Evolutionary conservation across 2,797 vertebrate genomes (phyloP).

Genomic region (Eospalax fontanierii): DNA sequence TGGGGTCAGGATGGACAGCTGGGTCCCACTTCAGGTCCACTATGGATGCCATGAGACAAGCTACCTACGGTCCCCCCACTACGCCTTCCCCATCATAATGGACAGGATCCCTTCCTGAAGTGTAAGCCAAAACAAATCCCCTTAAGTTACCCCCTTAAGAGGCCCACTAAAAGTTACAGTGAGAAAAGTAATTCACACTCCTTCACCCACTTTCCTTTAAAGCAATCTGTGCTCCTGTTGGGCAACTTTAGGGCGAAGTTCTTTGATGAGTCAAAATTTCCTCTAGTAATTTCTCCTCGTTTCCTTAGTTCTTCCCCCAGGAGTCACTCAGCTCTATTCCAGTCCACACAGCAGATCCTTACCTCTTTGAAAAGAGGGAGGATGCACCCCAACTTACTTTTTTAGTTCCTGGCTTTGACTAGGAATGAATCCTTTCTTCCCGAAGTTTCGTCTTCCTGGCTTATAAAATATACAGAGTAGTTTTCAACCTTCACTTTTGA

Average conservation of each 20-base stretch:
- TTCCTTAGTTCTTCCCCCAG: slow-evolving; percentile 8
- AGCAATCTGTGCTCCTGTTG: not conserved
- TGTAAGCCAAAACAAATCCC: not conserved
- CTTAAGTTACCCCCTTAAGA: not conserved
- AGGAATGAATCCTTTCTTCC: slow-evolving; percentile 56
- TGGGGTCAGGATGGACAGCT: not conserved
- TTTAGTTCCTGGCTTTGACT: slow-evolving; percentile 31
- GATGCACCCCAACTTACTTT: slow-evolving; percentile 5
- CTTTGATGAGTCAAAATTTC: slow-evolving; percentile 17
- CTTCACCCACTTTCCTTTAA: not conserved
- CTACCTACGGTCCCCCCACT: not conserved
- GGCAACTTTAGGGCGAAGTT: not conserved
- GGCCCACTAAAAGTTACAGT: no score
- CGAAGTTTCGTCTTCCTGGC: slow-evolving; percentile 56
- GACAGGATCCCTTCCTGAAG: not conserved
- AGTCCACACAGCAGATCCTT: not conserved
- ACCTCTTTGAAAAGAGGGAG: slow-evolving; percentile 47
- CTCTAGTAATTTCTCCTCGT: slow-evolving; percentile 17
- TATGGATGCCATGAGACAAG: not conserved
- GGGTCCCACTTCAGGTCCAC: not conserved
- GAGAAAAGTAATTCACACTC: not conserved
- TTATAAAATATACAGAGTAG: slow-evolving; percentile 38
- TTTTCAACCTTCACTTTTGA: slow-evolving; percentile 57
- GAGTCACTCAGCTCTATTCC: slow-evolving; percentile 11
- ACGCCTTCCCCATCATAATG: not conserved